Base-by-base conservation (phyloP, 2,797 vertebrate genomes). In the Sebastes taczanowskii region DNA sequence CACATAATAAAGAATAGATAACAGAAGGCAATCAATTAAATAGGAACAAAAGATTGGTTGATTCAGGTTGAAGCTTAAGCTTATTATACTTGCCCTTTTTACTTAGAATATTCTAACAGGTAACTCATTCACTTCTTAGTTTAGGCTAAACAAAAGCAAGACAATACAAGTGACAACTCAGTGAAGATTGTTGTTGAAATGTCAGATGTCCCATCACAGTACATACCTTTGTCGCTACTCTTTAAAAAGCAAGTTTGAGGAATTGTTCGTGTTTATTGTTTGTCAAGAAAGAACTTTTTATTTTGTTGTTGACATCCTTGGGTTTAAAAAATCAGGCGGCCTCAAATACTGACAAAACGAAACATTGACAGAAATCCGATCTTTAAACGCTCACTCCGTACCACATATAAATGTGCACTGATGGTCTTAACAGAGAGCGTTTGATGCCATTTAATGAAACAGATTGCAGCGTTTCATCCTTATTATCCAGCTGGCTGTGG, bases 391-490 rank as follows among this genome's bases (percentile, higher is more conserved):
- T 64, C 38, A 18, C 32, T 49, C 13, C 1, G 23, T 34, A 16
- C 3, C 11, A 76, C 55, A 77, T 22, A 65, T 34, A 82, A 77
- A 84, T 65, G 60, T 64, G 59, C 22, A 78, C 59, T 62, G 70
- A 71, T 88, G 63, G 53, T 78, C 46, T 35, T 42, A 69, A 80
- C 52, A 52, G 42, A 71, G 68, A 74, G 65, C 34, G 27, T 84
- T 90, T 62, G 58, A 82, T 75, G 74, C 35, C 27, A 81, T 86
- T 74, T 84, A 80, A 87, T 84, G 49, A 67, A 78, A 87, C 53
- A 72, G 56, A 90, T 76, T 83, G 68, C 65, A 83, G 62, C 59
- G 42, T 83, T 92, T 86, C 22, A 71, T 89, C 86, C 78, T 80
- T 65, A 87, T 86, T 84, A 89, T 77, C 55, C 78, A 80, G 72